A percentile compares a stretch with the other conserved stretches of the same genome.
Evolutionary conservation across 2,888 invertebrate genomes (phyloP).

Genomic region (Drosophila glabriapex): DNA sequence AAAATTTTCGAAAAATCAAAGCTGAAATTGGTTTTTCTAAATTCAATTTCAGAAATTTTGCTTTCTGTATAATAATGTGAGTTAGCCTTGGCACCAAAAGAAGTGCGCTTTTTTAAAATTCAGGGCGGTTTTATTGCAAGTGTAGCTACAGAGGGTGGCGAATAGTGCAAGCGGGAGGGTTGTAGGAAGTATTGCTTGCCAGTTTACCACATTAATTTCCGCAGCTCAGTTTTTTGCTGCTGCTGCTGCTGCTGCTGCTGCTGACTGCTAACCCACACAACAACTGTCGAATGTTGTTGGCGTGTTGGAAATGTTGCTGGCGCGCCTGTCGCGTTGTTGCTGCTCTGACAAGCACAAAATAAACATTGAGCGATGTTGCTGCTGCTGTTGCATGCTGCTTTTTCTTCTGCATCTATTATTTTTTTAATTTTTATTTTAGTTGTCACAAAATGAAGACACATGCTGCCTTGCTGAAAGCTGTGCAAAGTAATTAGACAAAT

Average conservation of each 20-base stretch:
- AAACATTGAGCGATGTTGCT: conserved; percentile 57
- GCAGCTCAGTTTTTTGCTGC: conserved; percentile 41
- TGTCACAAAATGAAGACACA: conserved; percentile 81
- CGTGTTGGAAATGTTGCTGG: conserved; percentile 57
- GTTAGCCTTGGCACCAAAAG: not conserved
- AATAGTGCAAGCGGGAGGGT: not conserved
- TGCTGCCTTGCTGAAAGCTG: conserved; percentile 82
- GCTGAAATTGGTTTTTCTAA: no score
- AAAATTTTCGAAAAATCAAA: no score
- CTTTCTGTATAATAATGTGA: no score
- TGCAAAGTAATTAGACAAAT: conserved; percentile 84
- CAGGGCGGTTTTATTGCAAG: not conserved
- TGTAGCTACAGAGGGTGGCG: not conserved
- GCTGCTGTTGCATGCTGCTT: conserved; percentile 19
- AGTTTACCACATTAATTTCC: conserved; percentile 80
- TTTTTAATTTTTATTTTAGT: conserved; percentile 29
- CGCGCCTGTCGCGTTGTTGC: conserved; percentile 49
- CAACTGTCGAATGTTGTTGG: conserved; percentile 54
- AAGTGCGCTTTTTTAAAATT: not conserved
- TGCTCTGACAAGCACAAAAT: conserved; percentile 73
- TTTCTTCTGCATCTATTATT: not conserved
- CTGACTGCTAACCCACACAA: conserved; percentile 41
- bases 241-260: conserved; percentile 35
- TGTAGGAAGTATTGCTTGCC: conserved; percentile 42
- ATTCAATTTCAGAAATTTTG: no score